phyloP scores from a whole-genome alignment of 2,797 vertebrate genomes.

The Coccyzus lansbergi region DNA sequence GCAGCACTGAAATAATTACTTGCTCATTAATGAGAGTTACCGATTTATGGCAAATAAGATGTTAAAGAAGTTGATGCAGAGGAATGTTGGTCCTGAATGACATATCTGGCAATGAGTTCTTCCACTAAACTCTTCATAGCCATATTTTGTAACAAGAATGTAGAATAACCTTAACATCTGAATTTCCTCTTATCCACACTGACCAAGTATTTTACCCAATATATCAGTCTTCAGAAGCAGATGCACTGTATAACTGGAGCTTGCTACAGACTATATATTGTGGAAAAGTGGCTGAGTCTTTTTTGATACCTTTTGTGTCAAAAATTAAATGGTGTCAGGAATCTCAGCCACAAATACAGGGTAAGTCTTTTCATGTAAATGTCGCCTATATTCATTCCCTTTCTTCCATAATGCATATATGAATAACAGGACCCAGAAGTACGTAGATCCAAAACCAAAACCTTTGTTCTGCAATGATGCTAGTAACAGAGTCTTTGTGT shows the following conservation, averaged over 20 bases:
- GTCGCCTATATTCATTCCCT: background rate
- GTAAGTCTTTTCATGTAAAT: background rate
- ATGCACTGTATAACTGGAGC: background rate
- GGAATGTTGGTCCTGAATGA: background rate
- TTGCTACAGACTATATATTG: background rate
- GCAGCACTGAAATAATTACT: background rate
- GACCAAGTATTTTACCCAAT: background rate
- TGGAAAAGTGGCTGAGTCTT: background rate
- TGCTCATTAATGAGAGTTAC: background rate
- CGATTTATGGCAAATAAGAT: background rate
- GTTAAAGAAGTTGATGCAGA: background rate
- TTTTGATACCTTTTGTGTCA: constrained; percentile 21
- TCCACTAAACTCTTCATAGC: background rate
- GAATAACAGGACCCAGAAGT: background rate
- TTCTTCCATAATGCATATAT: background rate
- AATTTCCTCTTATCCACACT: background rate
- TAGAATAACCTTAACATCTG: background rate
- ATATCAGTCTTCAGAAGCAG: background rate
- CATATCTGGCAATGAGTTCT: background rate
- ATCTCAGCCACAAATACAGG: constrained; percentile 21
- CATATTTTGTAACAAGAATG: background rate
- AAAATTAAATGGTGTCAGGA: constrained; percentile 15
- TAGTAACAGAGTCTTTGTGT: constrained; percentile 10
- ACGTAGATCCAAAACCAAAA: background rate
- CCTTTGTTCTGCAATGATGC: background rate